Conservation (phyloP, 2,888 invertebrate genomes). For the Stenchaetothrips biformis region DNA sequence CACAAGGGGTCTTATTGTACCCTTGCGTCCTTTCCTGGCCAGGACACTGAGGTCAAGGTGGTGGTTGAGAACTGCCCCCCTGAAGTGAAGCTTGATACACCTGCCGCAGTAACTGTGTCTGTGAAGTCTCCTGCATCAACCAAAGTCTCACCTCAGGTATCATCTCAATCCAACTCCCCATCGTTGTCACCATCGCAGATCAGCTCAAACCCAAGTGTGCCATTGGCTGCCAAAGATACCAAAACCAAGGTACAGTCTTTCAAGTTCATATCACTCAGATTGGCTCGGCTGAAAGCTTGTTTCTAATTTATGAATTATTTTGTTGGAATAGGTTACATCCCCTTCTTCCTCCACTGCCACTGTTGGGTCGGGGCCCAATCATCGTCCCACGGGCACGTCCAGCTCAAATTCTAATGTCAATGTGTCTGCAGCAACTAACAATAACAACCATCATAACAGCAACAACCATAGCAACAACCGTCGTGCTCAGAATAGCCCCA, state of each 20-base stretch:
- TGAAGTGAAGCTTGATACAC: not conserved
- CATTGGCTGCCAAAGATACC: not conserved
- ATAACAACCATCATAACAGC: slow-evolving; percentile 32
- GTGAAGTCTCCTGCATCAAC: not conserved
- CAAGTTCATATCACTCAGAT: not conserved
- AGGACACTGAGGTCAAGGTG: slow-evolving; percentile 34
- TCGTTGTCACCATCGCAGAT: not conserved
- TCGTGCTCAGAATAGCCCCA: slow-evolving; percentile 31
- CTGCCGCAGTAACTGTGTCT: not conserved
- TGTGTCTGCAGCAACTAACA: slow-evolving; percentile 30
- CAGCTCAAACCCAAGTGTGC: not conserved
- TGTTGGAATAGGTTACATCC: not conserved
- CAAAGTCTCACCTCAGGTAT: not conserved
- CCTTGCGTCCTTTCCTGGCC: slow-evolving; percentile 43
- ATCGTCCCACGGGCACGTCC: not conserved
- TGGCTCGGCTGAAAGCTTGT: not conserved
- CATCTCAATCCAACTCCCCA: not conserved
- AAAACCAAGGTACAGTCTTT: not conserved
- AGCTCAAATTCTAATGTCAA: slow-evolving; percentile 27
- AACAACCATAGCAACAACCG: slow-evolving; percentile 33
- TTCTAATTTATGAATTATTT: not conserved
- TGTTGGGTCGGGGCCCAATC: not conserved
- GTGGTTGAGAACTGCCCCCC: slow-evolving; percentile 27
- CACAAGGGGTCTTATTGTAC: slow-evolving; percentile 46
- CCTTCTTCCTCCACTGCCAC: not conserved